phyloP scores from a whole-genome alignment of 2,888 invertebrate species.

The Coremacera marginata region DNA sequence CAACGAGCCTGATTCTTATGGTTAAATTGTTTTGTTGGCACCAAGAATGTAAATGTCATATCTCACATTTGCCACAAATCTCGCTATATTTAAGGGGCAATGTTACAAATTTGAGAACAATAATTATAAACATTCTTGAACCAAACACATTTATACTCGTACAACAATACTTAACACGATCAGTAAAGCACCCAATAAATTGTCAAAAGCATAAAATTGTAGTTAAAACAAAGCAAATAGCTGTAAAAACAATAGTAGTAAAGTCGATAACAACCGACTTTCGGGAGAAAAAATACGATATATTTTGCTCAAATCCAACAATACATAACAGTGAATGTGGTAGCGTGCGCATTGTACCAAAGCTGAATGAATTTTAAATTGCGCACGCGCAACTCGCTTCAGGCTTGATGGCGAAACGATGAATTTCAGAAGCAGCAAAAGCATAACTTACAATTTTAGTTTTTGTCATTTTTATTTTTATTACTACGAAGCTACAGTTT shows the following conservation, averaged over 20 bases:
- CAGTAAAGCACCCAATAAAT: constrained; percentile 28
- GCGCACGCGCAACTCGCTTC: constrained; percentile 51
- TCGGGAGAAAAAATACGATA: background rate
- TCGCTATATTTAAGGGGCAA: background rate
- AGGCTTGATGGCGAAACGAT: constrained; percentile 33
- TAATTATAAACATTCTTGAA: background rate
- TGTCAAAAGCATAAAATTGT: constrained; percentile 35
- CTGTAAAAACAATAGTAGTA: background rate
- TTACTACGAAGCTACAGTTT: background rate
- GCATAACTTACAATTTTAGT: constrained; percentile 2
- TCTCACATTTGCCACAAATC: too few species aligned
- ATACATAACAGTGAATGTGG: background rate
- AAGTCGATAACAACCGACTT: too few species aligned
- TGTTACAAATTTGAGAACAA: background rate
- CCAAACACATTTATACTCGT: background rate
- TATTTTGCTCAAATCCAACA: background rate
- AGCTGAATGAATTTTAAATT: constrained; percentile 52
- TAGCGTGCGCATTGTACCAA: background rate
- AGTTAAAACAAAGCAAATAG: constrained; percentile 9
- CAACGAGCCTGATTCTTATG: too few species aligned
- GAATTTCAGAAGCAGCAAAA: constrained; percentile 29
- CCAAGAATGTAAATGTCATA: too few species aligned
- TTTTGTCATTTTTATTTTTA: constrained; percentile 4
- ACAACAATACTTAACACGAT: constrained; percentile 10
- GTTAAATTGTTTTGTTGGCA: too few species aligned